phyloP scores from a whole-genome alignment of 92 coral and sea anemone genomes.

The Siderastrea radians region DNA sequence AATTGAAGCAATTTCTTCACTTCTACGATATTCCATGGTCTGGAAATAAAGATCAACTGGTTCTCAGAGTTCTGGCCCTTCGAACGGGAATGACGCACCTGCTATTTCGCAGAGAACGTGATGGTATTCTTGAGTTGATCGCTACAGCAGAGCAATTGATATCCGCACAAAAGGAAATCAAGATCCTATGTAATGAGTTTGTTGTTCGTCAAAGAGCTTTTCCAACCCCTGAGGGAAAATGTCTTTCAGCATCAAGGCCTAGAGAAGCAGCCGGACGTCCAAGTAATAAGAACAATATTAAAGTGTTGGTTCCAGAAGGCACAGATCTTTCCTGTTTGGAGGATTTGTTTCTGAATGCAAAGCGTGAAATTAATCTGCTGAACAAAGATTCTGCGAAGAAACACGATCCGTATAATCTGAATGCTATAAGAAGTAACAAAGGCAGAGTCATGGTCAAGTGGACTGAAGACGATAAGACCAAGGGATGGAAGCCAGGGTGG shows the following conservation, averaged over 20 bases:
- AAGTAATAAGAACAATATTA: slow-evolving; percentile 1
- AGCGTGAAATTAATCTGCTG: slow-evolving; percentile 4
- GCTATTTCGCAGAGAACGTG: slow-evolving; percentile 25
- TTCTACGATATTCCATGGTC: slow-evolving; percentile 30
- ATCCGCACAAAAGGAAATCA: slow-evolving; percentile 29
- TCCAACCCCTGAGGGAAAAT: slow-evolving; percentile 7
- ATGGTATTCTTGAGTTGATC: slow-evolving; percentile 15
- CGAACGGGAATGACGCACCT: slow-evolving; percentile 28
- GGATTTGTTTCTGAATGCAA: slow-evolving; percentile 9
- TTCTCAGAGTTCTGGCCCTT: slow-evolving; percentile 32
- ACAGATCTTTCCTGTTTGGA: slow-evolving; percentile 6
- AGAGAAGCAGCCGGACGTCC: slow-evolving; percentile 41
- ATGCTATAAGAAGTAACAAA: slow-evolving; percentile 42
- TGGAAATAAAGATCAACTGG: slow-evolving; percentile 49
- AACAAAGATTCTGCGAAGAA: slow-evolving; percentile 29
- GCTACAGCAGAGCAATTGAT: slow-evolving; percentile 1
- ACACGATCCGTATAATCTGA: slow-evolving; percentile 44
- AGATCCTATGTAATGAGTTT: slow-evolving; percentile 12
- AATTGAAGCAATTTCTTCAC: slow-evolving; percentile 20
- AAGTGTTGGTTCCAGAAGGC: slow-evolving; percentile 35
- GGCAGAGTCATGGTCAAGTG: slow-evolving; percentile 32
- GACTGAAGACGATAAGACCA: slow-evolving; percentile 37
- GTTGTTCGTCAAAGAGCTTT: slow-evolving; percentile 25
- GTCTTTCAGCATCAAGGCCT: slow-evolving; percentile 30
- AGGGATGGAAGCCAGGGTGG: slow-evolving; percentile 61